Percentiles rank a stretch among this genome's conserved stretches.
These are phyloP conservation scores for Drosophila bifasciata DNA, from an alignment of 1,140 invertebrate genomes.

Conservation along the genomic window DNA sequence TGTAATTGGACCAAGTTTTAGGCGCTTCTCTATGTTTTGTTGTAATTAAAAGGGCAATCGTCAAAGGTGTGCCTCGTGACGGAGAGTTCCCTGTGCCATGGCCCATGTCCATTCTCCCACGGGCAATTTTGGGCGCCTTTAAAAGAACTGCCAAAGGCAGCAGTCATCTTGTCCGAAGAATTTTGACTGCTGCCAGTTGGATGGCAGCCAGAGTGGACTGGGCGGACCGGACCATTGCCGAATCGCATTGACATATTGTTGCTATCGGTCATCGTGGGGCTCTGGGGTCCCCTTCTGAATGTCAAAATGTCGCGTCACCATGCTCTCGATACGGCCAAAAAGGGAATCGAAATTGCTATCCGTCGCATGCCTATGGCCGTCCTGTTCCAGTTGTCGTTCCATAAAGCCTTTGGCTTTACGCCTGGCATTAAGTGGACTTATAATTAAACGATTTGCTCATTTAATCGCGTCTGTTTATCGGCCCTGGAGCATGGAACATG, in stretches of 20 bases:
- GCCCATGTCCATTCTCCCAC: conserved; percentile 7
- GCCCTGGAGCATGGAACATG: conserved; percentile 4
- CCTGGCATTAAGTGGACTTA: conserved; percentile 75
- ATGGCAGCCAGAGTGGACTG: conserved; percentile 3
- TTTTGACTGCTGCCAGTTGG: conserved; percentile 51
- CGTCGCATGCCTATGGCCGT: conserved; percentile 22
- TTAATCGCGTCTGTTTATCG: conserved; percentile 77
- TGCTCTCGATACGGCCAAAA: conserved; percentile 26
- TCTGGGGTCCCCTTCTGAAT: conserved; percentile 46
- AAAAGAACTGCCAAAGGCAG: conserved; percentile 42
- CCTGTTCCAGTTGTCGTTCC: conserved; percentile 1
- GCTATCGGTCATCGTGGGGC: conserved; percentile 60
- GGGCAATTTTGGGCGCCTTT: conserved; percentile 34
- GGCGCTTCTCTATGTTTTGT: conserved; percentile 24
- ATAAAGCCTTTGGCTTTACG: conserved; percentile 67
- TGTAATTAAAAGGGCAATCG: conserved; percentile 71
- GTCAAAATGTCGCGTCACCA: conserved; percentile 73
- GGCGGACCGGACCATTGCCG: conserved; percentile 51
- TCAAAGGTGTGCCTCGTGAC: conserved; percentile 48
- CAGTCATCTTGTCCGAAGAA: conserved; percentile 59
- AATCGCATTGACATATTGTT: conserved; percentile 80
- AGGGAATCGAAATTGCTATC: conserved; percentile 54
- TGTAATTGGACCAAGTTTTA: conserved; percentile 55
- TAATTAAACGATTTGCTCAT: conserved; percentile 80
- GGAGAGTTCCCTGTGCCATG: too few relatives aligned